Conservation (phyloP, 1,140 invertebrate genomes). For the Diorhabda carinulata region DNA sequence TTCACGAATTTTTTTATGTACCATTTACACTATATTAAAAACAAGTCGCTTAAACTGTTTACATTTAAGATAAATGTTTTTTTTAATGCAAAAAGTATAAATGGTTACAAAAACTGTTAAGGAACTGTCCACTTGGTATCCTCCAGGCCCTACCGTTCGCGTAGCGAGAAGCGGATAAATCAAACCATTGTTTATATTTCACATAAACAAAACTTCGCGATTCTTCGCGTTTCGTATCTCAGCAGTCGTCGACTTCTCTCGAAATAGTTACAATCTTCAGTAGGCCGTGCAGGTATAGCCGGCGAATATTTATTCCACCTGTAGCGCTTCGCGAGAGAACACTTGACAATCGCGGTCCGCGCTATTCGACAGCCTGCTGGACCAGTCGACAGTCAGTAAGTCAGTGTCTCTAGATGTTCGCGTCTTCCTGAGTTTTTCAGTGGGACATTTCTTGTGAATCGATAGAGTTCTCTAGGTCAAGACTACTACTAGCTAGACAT, state of each 20-base stretch:
- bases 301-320: conserved; percentile 14
- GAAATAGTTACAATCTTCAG: background rate
- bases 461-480: background rate
- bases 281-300: background rate
- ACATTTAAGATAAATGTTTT: too few species aligned
- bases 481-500: background rate
- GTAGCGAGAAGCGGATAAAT: conserved; percentile 2
- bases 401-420: conserved; percentile 17
- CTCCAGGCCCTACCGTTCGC: too few species aligned
- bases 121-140: too few species aligned
- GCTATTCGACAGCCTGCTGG: background rate
- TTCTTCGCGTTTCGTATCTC: background rate
- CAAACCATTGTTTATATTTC: conserved; percentile 18
- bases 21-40: too few species aligned
- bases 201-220: conserved; percentile 16
- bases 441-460: background rate
- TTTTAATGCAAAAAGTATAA: too few species aligned
- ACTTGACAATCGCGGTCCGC: conserved; percentile 15
- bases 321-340: conserved; percentile 12
- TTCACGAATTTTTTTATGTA: too few species aligned
- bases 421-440: conserved; percentile 3
- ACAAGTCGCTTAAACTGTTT: too few species aligned
- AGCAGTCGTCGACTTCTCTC: too few species aligned
- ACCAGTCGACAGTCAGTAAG: conserved; percentile 15
- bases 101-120: too few species aligned